These are phyloP conservation scores for Anoura caudifer DNA, from an alignment of 2,113 vertebrate genomes.

Conservation along the genomic window DNA sequence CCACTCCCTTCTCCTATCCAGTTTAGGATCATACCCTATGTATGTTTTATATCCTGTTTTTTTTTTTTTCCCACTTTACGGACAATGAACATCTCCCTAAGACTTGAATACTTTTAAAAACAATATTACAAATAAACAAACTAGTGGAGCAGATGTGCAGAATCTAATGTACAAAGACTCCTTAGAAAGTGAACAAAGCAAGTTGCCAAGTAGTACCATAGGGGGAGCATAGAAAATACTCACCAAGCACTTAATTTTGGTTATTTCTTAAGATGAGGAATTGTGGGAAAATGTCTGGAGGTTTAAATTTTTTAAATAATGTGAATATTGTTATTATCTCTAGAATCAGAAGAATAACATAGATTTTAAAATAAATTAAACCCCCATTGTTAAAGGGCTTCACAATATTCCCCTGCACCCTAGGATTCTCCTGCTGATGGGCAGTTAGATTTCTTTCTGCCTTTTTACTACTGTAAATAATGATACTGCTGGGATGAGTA, in stretches of 20 bases:
- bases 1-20: background rate
- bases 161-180: background rate
- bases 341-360: conserved; percentile 3
- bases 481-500: background rate
- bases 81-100: background rate
- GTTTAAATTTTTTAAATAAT: background rate
- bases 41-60: background rate
- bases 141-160: background rate
- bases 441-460: background rate
- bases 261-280: background rate
- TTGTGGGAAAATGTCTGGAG: background rate
- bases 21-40: background rate
- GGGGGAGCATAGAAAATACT: background rate
- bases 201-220: background rate
- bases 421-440: background rate
- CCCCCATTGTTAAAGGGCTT: background rate
- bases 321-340: background rate
- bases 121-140: background rate
- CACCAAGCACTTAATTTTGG: background rate
- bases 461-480: background rate
- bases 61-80: background rate
- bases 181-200: background rate
- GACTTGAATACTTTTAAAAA: background rate
- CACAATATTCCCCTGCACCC: background rate
- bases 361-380: conserved; percentile 4